Percentiles rank a stretch among this genome's conserved stretches.
These are phyloP conservation scores for Myrmophylax atrothorax DNA, from an alignment of 2,113 vertebrate species.

Conservation along the genomic window DNA sequence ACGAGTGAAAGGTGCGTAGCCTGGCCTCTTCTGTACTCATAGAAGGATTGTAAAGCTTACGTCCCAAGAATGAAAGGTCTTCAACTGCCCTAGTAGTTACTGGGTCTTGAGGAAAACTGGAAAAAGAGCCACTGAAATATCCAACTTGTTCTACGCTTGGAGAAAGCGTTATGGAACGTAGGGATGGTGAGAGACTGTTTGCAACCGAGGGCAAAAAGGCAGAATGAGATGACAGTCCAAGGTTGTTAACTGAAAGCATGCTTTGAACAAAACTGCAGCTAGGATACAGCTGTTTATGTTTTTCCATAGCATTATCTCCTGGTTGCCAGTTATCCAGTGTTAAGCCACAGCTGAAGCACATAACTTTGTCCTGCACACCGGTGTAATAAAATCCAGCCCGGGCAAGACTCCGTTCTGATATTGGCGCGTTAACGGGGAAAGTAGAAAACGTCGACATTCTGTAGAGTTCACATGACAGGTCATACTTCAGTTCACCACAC, in stretches of 20 bases:
- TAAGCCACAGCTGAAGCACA: slow-evolving; percentile 91
- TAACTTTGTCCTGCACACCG: slow-evolving; percentile 87
- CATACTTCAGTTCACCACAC: slow-evolving; percentile 84
- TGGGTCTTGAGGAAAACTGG: slow-evolving; percentile 81
- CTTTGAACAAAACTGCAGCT: slow-evolving; percentile 89
- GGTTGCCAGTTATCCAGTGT: slow-evolving; percentile 90
- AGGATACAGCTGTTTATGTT: slow-evolving; percentile 87
- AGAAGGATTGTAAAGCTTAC: slow-evolving; percentile 72
- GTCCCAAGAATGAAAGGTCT: slow-evolving; percentile 80
- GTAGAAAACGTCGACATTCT: slow-evolving; percentile 90
- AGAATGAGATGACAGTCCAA: slow-evolving; percentile 79
- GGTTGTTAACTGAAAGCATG: slow-evolving; percentile 72
- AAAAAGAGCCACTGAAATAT: slow-evolving; percentile 83
- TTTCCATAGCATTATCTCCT: slow-evolving; percentile 89
- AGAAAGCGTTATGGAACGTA: slow-evolving; percentile 13
- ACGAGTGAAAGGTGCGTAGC: slow-evolving; percentile 83
- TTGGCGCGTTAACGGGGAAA: slow-evolving; percentile 75
- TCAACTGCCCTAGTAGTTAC: slow-evolving; percentile 79
- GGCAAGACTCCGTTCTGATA: slow-evolving; percentile 91
- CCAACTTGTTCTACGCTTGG: slow-evolving; percentile 79
- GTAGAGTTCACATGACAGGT: slow-evolving; percentile 92
- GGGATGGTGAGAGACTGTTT: slow-evolving; percentile 66
- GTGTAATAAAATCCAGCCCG: slow-evolving; percentile 96
- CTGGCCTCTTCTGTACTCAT: slow-evolving; percentile 92
- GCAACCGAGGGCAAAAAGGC: slow-evolving; percentile 74